These are phyloP conservation scores for Spinibarbus caldwelli DNA, from an alignment of 2,797 vertebrate species.

Conservation along the genomic window DNA sequence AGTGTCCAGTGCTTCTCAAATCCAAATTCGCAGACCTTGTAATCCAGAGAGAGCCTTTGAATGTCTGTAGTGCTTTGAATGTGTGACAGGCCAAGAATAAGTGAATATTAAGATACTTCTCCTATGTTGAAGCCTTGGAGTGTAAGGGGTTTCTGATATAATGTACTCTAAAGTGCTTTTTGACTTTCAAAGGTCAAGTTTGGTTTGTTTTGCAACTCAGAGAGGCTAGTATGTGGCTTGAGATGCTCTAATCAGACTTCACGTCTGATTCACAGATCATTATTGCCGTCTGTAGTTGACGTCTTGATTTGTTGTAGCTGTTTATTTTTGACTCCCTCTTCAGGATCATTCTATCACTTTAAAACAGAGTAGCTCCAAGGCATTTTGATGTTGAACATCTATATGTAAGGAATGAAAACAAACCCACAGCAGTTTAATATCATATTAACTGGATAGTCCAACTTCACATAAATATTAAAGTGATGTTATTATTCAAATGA, in stretches of 20 bases:
- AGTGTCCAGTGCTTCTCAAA: conserved; percentile 5
- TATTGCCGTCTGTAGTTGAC: neutral
- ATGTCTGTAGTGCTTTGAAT: neutral
- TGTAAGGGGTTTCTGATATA: neutral
- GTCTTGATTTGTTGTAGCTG: neutral
- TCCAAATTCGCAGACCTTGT: neutral
- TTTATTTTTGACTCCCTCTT: neutral
- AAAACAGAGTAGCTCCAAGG: neutral
- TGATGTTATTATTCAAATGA: neutral
- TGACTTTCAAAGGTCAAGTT: conserved; percentile 48
- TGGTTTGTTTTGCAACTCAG: conserved; percentile 22
- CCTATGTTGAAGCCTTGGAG: conserved; percentile 3
- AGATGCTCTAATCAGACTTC: conserved; percentile 20
- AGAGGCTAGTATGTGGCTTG: neutral
- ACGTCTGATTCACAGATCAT: conserved; percentile 8
- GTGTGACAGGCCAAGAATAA: neutral
- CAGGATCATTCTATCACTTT: neutral
- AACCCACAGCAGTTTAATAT: conserved; percentile 1
- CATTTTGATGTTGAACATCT: neutral
- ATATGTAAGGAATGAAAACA: neutral
- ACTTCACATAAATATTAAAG: neutral
- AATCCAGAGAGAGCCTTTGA: neutral
- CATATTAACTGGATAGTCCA: neutral
- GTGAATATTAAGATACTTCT: conserved; percentile 11
- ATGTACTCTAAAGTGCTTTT: conserved; percentile 33